Percentiles rank a stretch among this genome's conserved stretches.
phyloP scores from a whole-genome alignment of 2,888 invertebrate species.

The Rotaria magnacalcarata region DNA sequence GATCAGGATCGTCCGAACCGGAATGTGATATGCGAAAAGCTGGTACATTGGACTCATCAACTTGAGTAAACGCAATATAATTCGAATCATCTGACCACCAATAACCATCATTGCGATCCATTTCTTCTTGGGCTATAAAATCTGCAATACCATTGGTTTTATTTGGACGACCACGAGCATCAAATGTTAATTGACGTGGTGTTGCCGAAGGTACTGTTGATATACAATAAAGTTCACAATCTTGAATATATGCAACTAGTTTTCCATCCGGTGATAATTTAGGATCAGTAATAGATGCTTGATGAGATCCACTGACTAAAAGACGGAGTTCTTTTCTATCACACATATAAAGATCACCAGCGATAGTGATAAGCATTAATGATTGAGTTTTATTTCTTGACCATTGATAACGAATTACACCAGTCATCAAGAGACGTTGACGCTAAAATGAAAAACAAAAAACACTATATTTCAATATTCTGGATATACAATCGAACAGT shows the following conservation, averaged over 20 bases:
- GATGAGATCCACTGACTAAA: neutral
- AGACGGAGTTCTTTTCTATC: neutral
- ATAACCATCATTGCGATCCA: slow-evolving; percentile 24
- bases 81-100: slow-evolving; percentile 30
- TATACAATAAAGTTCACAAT: slow-evolving; percentile 18
- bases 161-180: neutral
- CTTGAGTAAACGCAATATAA: slow-evolving; percentile 23
- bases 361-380: neutral
- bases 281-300: neutral
- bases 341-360: neutral
- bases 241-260: slow-evolving; percentile 12
- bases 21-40: slow-evolving; percentile 12
- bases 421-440: neutral
- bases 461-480: neutral
- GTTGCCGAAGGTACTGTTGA: neutral
- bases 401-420: slow-evolving; percentile 3
- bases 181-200: slow-evolving; percentile 12
- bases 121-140: slow-evolving; percentile 28
- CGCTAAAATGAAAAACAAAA: neutral
- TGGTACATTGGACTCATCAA: slow-evolving; percentile 29
- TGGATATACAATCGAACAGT: too few relatives aligned
- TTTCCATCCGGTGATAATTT: slow-evolving; percentile 7
- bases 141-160: slow-evolving; percentile 27
- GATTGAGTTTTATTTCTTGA: neutral
- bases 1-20: slow-evolving; percentile 10